Conservation (phyloP, 2,888 invertebrate genomes). For the Macaria liturata region DNA sequence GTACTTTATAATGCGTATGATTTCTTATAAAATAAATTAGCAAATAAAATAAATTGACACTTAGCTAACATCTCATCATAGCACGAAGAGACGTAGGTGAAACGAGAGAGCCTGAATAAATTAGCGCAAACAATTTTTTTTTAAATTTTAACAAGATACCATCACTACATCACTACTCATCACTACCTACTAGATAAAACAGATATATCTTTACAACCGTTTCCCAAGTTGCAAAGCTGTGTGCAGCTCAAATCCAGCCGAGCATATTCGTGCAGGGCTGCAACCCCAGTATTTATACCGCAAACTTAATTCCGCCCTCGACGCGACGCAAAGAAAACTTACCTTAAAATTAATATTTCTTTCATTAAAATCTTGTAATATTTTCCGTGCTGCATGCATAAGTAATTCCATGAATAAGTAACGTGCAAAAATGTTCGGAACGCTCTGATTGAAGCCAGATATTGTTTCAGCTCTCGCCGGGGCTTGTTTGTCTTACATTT, state of each 20-base stretch:
- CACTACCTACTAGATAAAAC: too few species aligned
- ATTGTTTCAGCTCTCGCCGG: slow-evolving; percentile 31
- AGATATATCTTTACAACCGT: background rate
- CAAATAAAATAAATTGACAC: too few species aligned
- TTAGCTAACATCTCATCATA: too few species aligned
- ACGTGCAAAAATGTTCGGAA: slow-evolving; percentile 68
- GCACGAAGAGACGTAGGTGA: too few species aligned
- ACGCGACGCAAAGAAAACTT: slow-evolving; percentile 76
- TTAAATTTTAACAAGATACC: too few species aligned
- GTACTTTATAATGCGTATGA: too few species aligned
- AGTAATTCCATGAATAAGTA: slow-evolving; percentile 82
- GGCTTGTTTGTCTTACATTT: slow-evolving; percentile 34
- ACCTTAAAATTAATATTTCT: slow-evolving; percentile 83
- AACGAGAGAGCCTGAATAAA: too few species aligned
- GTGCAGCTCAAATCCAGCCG: slow-evolving; percentile 46
- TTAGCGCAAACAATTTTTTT: too few species aligned
- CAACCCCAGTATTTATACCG: slow-evolving; percentile 34
- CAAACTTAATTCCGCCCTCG: slow-evolving; percentile 71
- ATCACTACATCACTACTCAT: too few species aligned
- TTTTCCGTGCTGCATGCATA: slow-evolving; percentile 84
- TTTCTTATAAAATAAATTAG: too few species aligned
- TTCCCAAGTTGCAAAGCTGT: slow-evolving; percentile 15
- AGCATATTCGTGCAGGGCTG: slow-evolving; percentile 39
- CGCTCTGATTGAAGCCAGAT: slow-evolving; percentile 53
- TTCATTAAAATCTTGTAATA: slow-evolving; percentile 85